A percentile compares a stretch with the other conserved stretches of the same genome.
phyloP scores from a whole-genome alignment of 2,888 invertebrate genomes.

The Idaea straminata region DNA sequence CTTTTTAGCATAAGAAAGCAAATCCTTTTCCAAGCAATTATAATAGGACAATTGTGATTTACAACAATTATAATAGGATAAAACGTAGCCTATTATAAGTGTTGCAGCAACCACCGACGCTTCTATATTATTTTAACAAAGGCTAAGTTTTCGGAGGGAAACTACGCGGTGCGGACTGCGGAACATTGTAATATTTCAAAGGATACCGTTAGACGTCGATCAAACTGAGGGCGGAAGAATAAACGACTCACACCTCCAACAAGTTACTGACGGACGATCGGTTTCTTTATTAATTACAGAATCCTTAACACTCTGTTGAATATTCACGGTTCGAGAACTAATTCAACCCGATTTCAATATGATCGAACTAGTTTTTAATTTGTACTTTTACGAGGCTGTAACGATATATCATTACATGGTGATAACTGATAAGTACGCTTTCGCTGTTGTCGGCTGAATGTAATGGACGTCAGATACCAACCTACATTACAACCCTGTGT shows the following conservation, averaged over 20 bases:
- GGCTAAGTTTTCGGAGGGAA: conserved; percentile 33
- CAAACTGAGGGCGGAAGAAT: conserved; percentile 39
- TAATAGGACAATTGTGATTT: too few relatives aligned
- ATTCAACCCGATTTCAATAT: conserved; percentile 50
- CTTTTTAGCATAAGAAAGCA: too few relatives aligned
- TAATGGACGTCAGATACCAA: conserved; percentile 62
- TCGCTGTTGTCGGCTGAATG: conserved; percentile 66
- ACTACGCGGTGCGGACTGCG: conserved; percentile 27
- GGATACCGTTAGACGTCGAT: conserved; percentile 47
- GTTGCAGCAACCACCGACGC: conserved; percentile 38
- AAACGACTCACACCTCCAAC: conserved; percentile 38
- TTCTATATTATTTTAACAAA: conserved; percentile 48
- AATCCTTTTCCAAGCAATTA: too few relatives aligned
- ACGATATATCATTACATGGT: conserved; percentile 67
- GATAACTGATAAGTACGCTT: conserved; percentile 74
- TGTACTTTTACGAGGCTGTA: conserved; percentile 66
- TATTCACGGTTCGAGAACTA: conserved; percentile 52
- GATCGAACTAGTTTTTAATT: conserved; percentile 54
- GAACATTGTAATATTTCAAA: conserved; percentile 45
- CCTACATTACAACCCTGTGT: conserved; percentile 65
- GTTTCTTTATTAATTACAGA: conserved; percentile 60
- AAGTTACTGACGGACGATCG: conserved; percentile 52
- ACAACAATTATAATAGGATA: too few relatives aligned
- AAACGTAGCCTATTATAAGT: conserved; percentile 29
- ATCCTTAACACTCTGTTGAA: conserved; percentile 62